Evolutionary conservation across 1,140 invertebrate species (phyloP).

Genomic region (Bombyx mori): ASM3026992v2 NC_085114.1:10098501-10099000

Average conservation of each 20-base stretch:
- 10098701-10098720: slow-evolving; percentile 9
- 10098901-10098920: no score
- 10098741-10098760: slow-evolving; percentile 3
- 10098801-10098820: no score
- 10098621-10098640: background rate
- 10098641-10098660: no score
- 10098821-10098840: background rate
- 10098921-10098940: background rate
- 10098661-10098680: slow-evolving; percentile 3
- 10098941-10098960: slow-evolving; percentile 1
- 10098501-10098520: slow-evolving; percentile 70
- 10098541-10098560: slow-evolving; percentile 6
- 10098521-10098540: slow-evolving; percentile 42
- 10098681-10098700: background rate
- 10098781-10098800: background rate
- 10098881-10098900: background rate
- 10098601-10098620: background rate
- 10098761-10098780: slow-evolving; percentile 5
- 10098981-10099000: slow-evolving; percentile 51
- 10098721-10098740: slow-evolving; percentile 21
- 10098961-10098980: slow-evolving; percentile 61
- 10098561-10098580: slow-evolving; percentile 33
- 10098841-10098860: background rate
- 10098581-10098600: slow-evolving; percentile 12
- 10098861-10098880: background rate